Conservation (phyloP, 2,888 invertebrate genomes). For the Drepana falcataria region DNA sequence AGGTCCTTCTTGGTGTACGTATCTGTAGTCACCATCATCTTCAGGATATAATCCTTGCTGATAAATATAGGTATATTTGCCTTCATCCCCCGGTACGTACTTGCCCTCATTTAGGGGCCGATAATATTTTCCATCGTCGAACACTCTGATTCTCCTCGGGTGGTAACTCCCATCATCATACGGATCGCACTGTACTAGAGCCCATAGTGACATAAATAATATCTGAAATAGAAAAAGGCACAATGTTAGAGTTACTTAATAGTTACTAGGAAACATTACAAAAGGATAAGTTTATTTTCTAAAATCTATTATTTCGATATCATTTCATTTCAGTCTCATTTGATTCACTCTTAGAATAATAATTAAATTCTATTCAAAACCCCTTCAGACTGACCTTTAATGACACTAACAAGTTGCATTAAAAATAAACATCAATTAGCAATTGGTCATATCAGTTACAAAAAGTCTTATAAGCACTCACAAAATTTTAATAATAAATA, state of each 20-base stretch:
- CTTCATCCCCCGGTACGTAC: conserved; percentile 75
- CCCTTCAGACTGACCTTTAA: too few relatives aligned
- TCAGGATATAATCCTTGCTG: conserved; percentile 48
- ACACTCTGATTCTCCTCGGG: conserved; percentile 43
- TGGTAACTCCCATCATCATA: conserved; percentile 57
- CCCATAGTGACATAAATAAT: conserved; percentile 35
- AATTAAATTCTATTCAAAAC: too few relatives aligned
- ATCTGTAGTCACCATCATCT: conserved; percentile 71
- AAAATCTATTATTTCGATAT: too few relatives aligned
- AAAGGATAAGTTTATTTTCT: too few relatives aligned
- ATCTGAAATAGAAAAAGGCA: conserved; percentile 52
- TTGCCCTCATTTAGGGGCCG: conserved; percentile 67
- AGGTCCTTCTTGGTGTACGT: conserved; percentile 63
- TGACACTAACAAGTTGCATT: too few relatives aligned
- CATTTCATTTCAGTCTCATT: too few relatives aligned
- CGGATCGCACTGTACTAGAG: conserved; percentile 41
- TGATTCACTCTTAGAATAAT: too few relatives aligned
- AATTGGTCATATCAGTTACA: too few relatives aligned
- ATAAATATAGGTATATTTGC: conserved; percentile 71
- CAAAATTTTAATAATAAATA: conserved; percentile 10
- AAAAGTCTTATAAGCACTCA: conserved; percentile 6
- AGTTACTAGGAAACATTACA: too few relatives aligned
- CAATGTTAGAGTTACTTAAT: too few relatives aligned
- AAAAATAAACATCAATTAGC: too few relatives aligned
- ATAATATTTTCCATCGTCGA: conserved; percentile 66